phyloP scores from a whole-genome alignment of 2,888 invertebrate genomes.

The Sylvicola cinctus region DNA sequence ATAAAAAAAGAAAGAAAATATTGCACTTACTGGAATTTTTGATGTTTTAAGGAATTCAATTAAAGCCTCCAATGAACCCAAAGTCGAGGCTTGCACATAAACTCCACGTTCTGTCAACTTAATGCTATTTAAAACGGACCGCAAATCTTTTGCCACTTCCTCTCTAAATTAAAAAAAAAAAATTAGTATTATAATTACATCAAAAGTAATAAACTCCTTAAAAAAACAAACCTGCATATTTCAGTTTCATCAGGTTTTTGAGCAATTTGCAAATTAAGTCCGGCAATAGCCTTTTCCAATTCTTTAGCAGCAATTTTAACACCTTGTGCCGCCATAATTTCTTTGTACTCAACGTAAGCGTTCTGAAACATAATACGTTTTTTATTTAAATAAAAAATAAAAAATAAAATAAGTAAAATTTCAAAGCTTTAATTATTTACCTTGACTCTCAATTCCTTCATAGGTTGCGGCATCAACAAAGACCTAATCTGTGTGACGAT shows the following conservation, averaged over 20 bases:
- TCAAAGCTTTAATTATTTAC: constrained; percentile 22
- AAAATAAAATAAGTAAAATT: neutral
- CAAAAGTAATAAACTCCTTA: constrained; percentile 1
- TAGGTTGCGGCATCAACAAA: constrained; percentile 91
- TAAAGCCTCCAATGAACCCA: constrained; percentile 93
- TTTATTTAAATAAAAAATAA: constrained; percentile 8
- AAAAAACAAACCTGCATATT: constrained; percentile 35
- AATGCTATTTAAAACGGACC: constrained; percentile 78
- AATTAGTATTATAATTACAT: constrained; percentile 2
- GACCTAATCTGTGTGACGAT: constrained; percentile 95
- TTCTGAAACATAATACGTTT: too few relatives aligned
- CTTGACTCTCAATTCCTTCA: constrained; percentile 94
- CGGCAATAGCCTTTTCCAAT: constrained; percentile 92
- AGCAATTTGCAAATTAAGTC: constrained; percentile 80
- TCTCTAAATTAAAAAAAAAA: constrained; percentile 29
- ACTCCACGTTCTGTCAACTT: constrained; percentile 84
- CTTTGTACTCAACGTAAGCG: constrained; percentile 85
- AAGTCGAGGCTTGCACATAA: constrained; percentile 98
- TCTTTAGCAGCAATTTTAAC: constrained; percentile 98
- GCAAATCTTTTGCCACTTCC: constrained; percentile 72
- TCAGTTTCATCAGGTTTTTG: constrained; percentile 89
- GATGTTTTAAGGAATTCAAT: constrained; percentile 79
- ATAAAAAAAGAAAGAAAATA: too few relatives aligned
- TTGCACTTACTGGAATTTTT: constrained; percentile 71
- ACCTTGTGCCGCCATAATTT: constrained; percentile 90